Evolutionary conservation across 92 coral and sea anemone genomes (phyloP).

Genomic region (Actinernus sp.): DNA sequence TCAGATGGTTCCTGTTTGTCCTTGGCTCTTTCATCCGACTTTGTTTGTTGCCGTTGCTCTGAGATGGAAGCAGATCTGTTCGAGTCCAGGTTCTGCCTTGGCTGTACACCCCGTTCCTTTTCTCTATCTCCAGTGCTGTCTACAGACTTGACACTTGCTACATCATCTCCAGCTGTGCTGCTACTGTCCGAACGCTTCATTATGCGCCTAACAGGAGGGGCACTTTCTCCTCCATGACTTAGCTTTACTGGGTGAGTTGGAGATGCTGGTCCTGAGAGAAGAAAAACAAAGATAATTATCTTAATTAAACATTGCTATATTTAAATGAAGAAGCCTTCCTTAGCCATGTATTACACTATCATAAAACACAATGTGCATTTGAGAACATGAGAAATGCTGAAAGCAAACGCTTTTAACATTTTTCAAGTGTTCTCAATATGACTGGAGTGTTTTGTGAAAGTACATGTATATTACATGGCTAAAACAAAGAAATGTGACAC

Average conservation of each 20-base stretch:
- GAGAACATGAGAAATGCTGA: no score
- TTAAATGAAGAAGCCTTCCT: no score
- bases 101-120: slow-evolving; percentile 21
- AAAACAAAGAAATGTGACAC: no score
- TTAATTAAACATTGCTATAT: no score
- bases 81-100: slow-evolving; percentile 11
- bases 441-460: no score
- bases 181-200: slow-evolving; percentile 98
- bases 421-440: no score
- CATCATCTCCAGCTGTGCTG: slow-evolving; percentile 96
- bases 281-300: no score
- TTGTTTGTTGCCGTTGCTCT: slow-evolving; percentile 10
- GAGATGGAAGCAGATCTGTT: slow-evolving; percentile 10
- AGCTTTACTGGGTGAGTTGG: slow-evolving; percentile 76
- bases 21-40: no score
- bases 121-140: slow-evolving; percentile 81
- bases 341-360: no score
- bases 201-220: slow-evolving; percentile 82
- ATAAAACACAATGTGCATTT: no score
- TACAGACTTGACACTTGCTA: slow-evolving; percentile 93
- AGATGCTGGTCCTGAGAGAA: slow-evolving; percentile 81
- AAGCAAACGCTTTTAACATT: no score
- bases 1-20: slow-evolving; percentile 22
- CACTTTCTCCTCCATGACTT: slow-evolving; percentile 28
- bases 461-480: no score